Evolutionary conservation across 2,797 vertebrate species (phyloP).

Genomic region (Sternotherus odoratus): DNA sequence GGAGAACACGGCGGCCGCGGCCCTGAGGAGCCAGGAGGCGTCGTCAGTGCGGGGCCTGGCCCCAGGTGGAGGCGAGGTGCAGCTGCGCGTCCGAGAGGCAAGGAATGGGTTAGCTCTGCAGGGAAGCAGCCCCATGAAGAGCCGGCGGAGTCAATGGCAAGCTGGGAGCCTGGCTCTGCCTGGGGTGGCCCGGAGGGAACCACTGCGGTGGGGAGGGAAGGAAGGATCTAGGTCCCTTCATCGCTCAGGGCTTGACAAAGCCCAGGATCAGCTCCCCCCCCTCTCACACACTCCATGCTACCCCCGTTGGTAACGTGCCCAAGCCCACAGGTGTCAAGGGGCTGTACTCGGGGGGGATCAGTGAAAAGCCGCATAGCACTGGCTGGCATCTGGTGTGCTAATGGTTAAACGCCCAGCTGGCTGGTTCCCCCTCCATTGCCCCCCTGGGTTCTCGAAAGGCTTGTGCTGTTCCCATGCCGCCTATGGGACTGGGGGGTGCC

Average conservation of each 20-base stretch:
- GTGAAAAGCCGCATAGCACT: not conserved
- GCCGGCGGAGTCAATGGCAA: not conserved
- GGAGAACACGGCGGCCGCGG: slow-evolving; percentile 67
- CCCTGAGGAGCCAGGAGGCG: slow-evolving; percentile 34
- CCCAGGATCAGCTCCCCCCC: accelerated
- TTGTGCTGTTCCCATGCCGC: not conserved
- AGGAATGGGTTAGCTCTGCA: slow-evolving; percentile 53
- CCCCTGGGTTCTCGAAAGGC: not conserved
- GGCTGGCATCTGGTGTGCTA: accelerated
- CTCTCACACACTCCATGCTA: not conserved
- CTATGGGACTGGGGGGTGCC: accelerated
- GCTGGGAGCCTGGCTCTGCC: no score
- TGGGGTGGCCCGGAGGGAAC: accelerated
- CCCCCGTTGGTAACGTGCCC: accelerated
- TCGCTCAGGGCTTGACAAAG: not conserved
- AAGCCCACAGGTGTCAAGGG: not conserved
- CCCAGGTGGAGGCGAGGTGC: slow-evolving; percentile 81
- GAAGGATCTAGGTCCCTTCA: not conserved
- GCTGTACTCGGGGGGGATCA: accelerated
- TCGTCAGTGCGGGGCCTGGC: slow-evolving; percentile 76
- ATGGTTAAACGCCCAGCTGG: not conserved
- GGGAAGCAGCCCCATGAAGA: not conserved
- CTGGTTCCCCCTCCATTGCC: accelerated
- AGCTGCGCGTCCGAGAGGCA: slow-evolving; percentile 82
- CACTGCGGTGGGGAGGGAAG: not conserved